Base-by-base conservation (phyloP, 1,140 invertebrate species). In the Anagrus nilaparvatae region DNA sequence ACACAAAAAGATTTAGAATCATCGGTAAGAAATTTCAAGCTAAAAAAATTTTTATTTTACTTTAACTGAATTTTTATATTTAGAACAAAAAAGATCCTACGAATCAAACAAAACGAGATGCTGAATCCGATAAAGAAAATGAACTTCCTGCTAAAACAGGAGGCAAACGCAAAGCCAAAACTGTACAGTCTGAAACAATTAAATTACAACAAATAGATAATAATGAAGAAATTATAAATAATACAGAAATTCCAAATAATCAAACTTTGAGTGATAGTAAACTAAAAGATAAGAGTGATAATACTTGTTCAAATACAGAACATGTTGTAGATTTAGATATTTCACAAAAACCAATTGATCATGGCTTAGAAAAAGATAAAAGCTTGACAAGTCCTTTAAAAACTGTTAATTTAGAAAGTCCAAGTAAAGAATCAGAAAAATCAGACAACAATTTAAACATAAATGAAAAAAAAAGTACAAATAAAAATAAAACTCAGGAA, bases 61-160 rank as follows among this genome's bases (percentile, higher is more conserved):
- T 27, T 19, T 27, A 33, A 13, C 18, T 21, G 10, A 18, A 39
- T 21, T 36, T n/a, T 24, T 12, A 30, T 37, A 5, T 17, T 12
- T 25, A 24, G 13, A 13, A 29, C 14, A 43, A 39, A 24, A 36
- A 37, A 20, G 20, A 32, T 17, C 19, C 30, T 12, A 40, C 33
- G 19, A 24, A 43, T 27, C 28, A 41, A 43, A 9, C 16, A 17
- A 20, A 49, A 17, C 43, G 12, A 2, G 48, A 55, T 30, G 9
- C 7, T 4, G 55, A 59, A 40, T 56, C 43, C 1, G 45, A 59
- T 34, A 59, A 57, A 25, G 55, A 59, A 25, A 59, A 59, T 23
- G 7, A 34, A 20, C 34, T 33, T 17, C 53, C 55, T 5, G 7
- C 2, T 1, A 43, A 37, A n/a, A 44, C 32, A 9, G n/a, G n/a